Conservation (phyloP, 2,113 vertebrate species). For the Nibea albiflora region DNA sequence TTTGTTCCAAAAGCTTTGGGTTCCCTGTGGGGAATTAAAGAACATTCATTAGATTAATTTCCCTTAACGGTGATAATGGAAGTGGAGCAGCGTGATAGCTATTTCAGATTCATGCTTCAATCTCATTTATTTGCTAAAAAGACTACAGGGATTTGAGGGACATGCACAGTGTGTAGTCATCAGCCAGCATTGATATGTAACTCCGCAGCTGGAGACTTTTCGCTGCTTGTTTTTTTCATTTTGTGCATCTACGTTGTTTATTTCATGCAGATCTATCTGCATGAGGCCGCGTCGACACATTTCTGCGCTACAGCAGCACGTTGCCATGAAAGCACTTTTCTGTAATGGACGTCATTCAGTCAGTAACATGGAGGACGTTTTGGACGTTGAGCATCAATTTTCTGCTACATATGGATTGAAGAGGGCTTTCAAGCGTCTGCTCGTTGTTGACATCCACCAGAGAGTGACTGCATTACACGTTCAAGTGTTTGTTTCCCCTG, state of each 20-base stretch:
- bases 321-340: slow-evolving; percentile 35
- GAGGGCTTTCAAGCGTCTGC: slow-evolving; percentile 33
- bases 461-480: slow-evolving; percentile 36
- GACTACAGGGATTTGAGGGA: slow-evolving; percentile 63
- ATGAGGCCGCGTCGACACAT: slow-evolving; percentile 8
- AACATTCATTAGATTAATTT: slow-evolving; percentile 80
- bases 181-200: slow-evolving; percentile 49
- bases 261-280: slow-evolving; percentile 34
- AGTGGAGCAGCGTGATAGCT: slow-evolving; percentile 68
- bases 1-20: slow-evolving; percentile 47
- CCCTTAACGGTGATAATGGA: slow-evolving; percentile 73
- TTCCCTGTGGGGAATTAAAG: slow-evolving; percentile 67
- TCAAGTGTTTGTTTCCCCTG: slow-evolving; percentile 59
- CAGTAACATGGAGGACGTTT: slow-evolving; percentile 19
- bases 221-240: slow-evolving; percentile 19
- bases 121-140: slow-evolving; percentile 74
- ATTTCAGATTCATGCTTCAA: slow-evolving; percentile 65
- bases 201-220: slow-evolving; percentile 51
- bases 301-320: neutral
- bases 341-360: slow-evolving; percentile 35
- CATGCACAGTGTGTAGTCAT: slow-evolving; percentile 37
- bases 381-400: slow-evolving; percentile 43
- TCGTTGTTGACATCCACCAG: slow-evolving; percentile 46
- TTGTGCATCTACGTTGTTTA: slow-evolving; percentile 28
- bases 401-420: slow-evolving; percentile 31